phyloP scores from a whole-genome alignment of 1,140 invertebrate species.

The Drosophila murphyi region DNA sequence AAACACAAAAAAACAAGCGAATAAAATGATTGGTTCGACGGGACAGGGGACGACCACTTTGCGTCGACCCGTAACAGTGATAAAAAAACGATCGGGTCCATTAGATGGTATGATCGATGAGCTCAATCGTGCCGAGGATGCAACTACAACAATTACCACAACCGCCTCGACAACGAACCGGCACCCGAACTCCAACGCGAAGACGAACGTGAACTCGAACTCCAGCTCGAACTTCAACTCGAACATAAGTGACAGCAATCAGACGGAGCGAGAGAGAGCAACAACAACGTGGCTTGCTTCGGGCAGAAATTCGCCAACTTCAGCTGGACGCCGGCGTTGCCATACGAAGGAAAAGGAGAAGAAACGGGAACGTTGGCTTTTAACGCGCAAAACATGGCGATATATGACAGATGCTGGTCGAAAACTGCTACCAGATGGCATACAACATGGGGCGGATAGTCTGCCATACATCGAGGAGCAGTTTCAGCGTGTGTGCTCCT shows the following conservation, averaged over 20 bases:
- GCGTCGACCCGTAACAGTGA: slow-evolving; percentile 53
- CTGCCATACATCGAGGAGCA: slow-evolving; percentile 92
- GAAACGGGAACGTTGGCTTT: slow-evolving; percentile 91
- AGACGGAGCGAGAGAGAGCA: neutral
- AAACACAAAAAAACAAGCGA: slow-evolving; percentile 13
- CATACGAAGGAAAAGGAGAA: slow-evolving; percentile 71
- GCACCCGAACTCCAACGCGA: too few species aligned
- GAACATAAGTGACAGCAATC: neutral
- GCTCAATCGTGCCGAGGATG: slow-evolving; percentile 20
- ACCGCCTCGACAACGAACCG: neutral
- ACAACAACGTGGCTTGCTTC: neutral
- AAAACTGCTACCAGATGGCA: slow-evolving; percentile 91
- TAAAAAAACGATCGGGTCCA: slow-evolving; percentile 67
- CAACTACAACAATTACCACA: neutral
- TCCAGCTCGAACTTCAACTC: neutral
- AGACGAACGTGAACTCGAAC: neutral
- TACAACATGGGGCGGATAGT: slow-evolving; percentile 89
- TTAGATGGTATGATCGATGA: slow-evolving; percentile 57
- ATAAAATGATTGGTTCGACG: slow-evolving; percentile 12
- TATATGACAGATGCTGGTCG: slow-evolving; percentile 96
- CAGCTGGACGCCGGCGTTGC: slow-evolving; percentile 36
- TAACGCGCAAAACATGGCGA: slow-evolving; percentile 94
- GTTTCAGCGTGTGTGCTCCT: slow-evolving; percentile 92
- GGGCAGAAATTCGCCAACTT: slow-evolving; percentile 1
- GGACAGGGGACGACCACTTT: slow-evolving; percentile 24